Evolutionary conservation across 2,797 vertebrate species (phyloP).

Genomic region (Perodicticus potto): DNA sequence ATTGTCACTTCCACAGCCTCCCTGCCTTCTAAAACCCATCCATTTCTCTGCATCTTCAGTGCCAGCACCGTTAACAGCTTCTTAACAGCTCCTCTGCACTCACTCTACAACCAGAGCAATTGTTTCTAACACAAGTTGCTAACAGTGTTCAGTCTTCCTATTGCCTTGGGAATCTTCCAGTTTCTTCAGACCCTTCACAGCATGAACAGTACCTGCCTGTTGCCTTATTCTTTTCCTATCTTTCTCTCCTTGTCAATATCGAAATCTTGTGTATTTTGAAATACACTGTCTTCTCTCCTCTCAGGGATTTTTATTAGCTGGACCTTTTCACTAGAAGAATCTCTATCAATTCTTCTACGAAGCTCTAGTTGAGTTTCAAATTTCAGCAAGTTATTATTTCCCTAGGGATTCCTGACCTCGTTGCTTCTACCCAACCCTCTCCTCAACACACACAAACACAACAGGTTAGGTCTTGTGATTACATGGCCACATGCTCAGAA

Average conservation of each 20-base stretch:
- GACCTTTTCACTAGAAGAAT: neutral
- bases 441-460: neutral
- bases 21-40: fast-evolving
- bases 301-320: neutral
- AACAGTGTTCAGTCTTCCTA: neutral
- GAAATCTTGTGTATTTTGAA: neutral
- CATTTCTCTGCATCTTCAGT: neutral
- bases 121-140: neutral
- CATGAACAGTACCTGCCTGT: neutral
- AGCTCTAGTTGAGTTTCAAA: neutral
- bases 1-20: neutral
- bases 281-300: neutral
- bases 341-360: neutral
- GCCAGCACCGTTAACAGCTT: neutral
- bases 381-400: neutral
- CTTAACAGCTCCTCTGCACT: neutral
- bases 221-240: neutral
- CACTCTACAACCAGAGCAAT: neutral
- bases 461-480: no score
- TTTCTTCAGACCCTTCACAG: neutral
- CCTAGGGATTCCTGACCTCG: neutral
- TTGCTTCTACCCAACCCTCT: neutral
- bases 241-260: neutral
- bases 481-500: neutral
- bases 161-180: neutral